Evolutionary conservation across 2,797 vertebrate genomes (phyloP).

Genomic region (Anguilla anguilla): DNA sequence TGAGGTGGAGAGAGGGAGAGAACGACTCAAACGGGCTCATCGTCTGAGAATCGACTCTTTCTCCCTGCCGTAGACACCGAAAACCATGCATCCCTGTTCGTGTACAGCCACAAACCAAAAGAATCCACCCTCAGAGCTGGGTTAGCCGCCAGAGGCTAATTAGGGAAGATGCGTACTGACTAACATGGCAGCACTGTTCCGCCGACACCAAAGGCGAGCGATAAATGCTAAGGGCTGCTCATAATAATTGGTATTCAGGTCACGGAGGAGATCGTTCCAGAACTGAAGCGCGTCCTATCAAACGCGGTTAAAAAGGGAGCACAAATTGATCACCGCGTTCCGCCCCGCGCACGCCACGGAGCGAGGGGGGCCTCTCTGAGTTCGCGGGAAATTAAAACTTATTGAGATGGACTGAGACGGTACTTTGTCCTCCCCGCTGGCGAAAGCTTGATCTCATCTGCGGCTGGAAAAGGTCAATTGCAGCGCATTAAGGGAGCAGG

Average conservation of each 20-base stretch:
- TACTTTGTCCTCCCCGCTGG: background rate
- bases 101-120: constrained; percentile 35
- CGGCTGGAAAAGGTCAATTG: background rate
- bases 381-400: constrained; percentile 26
- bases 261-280: constrained; percentile 37
- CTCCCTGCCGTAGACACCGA: background rate
- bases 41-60: background rate
- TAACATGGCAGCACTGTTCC: constrained; percentile 19
- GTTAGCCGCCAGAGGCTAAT: constrained; percentile 31
- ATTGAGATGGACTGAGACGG: background rate
- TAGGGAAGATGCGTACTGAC: background rate
- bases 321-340: constrained; percentile 43
- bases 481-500: background rate
- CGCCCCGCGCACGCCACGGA: background rate
- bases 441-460: background rate
- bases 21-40: background rate
- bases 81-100: constrained; percentile 7
- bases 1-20: background rate
- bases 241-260: constrained; percentile 46
- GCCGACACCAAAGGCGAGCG: constrained; percentile 33
- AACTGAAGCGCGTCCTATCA: constrained; percentile 40
- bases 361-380: constrained; percentile 1
- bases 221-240: constrained; percentile 16
- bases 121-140: constrained; percentile 22
- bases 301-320: constrained; percentile 39